Percentiles rank a stretch among this genome's conserved stretches.
These are phyloP conservation scores for Pinctada fucata DNA, from an alignment of 2,888 invertebrate genomes.

Conservation along the genomic window DNA sequence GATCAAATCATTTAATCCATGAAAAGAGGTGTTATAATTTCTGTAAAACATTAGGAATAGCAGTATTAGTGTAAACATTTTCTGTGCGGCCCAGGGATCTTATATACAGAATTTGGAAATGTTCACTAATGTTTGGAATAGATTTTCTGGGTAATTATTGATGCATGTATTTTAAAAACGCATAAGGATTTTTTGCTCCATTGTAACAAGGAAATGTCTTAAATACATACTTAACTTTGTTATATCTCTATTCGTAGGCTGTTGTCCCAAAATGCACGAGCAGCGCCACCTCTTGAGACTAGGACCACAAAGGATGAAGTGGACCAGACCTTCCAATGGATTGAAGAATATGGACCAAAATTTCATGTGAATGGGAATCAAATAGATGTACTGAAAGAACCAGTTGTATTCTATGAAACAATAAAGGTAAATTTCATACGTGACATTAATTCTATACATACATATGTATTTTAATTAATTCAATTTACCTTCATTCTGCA, in stretches of 20 bases:
- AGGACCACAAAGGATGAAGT: background rate
- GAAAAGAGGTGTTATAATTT: too few relatives aligned
- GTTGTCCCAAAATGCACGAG: background rate
- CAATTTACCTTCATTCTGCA: too few relatives aligned
- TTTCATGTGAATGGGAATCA: conserved; percentile 70
- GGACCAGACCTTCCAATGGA: conserved; percentile 55
- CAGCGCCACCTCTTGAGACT: background rate
- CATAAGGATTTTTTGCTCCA: too few relatives aligned
- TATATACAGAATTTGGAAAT: background rate
- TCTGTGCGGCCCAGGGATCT: too few relatives aligned
- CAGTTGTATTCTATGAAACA: conserved; percentile 72
- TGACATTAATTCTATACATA: background rate
- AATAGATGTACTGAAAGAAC: conserved; percentile 69
- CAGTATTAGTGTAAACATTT: too few relatives aligned
- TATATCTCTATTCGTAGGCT: background rate
- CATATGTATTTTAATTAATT: too few relatives aligned
- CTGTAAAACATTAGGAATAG: too few relatives aligned
- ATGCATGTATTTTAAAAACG: background rate
- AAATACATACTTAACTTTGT: background rate
- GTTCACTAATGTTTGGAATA: conserved; percentile 7
- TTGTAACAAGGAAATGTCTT: background rate
- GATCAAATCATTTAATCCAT: too few relatives aligned
- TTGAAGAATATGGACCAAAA: conserved; percentile 62
- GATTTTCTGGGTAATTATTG: background rate
- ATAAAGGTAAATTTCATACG: conserved; percentile 64